These are phyloP conservation scores for Megalurothrips usitatus DNA, from an alignment of 2,888 invertebrate species.

Conservation along the genomic window DNA sequence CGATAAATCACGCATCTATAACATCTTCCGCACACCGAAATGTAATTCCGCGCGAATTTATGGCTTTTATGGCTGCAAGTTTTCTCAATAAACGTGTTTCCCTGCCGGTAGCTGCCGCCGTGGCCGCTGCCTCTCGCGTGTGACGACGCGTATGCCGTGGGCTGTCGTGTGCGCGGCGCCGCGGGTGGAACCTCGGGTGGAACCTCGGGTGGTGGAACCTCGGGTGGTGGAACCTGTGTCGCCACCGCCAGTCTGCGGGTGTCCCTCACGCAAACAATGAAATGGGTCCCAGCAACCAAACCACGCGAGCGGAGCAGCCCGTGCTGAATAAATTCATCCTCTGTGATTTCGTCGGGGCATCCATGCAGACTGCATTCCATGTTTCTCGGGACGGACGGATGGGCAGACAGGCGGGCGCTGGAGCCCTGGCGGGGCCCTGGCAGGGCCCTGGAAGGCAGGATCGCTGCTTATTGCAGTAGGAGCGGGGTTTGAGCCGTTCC, in stretches of 20 bases:
- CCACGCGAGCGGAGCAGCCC: background rate
- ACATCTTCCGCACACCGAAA: background rate
- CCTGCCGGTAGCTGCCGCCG: background rate
- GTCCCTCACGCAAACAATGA: background rate
- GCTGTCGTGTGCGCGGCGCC: background rate
- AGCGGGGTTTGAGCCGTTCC: background rate
- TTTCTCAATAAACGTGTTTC: slow-evolving; percentile 19
- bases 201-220: too few relatives aligned
- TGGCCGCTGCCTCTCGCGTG: background rate
- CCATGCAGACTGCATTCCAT: too few relatives aligned
- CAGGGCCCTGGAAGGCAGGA: too few relatives aligned
- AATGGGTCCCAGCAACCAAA: background rate
- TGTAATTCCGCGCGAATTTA: slow-evolving; percentile 14
- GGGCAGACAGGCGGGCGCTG: background rate
- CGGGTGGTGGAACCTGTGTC: too few relatives aligned
- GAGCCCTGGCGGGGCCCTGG: background rate
- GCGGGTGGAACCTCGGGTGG: background rate
- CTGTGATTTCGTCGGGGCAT: too few relatives aligned
- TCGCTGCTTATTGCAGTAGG: background rate
- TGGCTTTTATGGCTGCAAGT: slow-evolving; percentile 24
- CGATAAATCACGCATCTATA: background rate
- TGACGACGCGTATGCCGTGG: too few relatives aligned
- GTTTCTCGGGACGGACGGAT: background rate
- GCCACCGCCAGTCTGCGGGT: too few relatives aligned
- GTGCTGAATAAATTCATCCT: too few relatives aligned